phyloP scores from a whole-genome alignment of 2,888 invertebrate genomes.

The Rhaphigaster nebulosa region DNA sequence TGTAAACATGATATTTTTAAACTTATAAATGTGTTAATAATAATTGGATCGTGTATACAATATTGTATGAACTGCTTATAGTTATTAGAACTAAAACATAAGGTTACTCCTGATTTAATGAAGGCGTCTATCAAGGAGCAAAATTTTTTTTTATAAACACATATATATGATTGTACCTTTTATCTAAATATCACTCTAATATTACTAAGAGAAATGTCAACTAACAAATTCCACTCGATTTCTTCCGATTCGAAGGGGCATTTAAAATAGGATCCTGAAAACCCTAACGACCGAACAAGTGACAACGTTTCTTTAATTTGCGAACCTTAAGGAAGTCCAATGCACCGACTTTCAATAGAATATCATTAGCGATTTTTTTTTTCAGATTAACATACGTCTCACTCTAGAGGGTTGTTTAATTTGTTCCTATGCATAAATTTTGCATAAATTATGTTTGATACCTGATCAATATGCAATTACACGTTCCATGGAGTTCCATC shows the following conservation, averaged over 20 bases:
- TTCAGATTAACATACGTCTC: neutral
- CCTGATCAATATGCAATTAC: conserved; percentile 34
- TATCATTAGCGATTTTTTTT: neutral
- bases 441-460: conserved; percentile 12
- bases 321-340: neutral
- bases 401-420: conserved; percentile 5
- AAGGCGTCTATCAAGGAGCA: too few species aligned
- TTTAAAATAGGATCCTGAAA: neutral
- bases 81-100: too few species aligned
- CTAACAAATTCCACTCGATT: too few species aligned
- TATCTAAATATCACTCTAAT: too few species aligned
- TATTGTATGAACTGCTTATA: too few species aligned
- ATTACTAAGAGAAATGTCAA: too few species aligned
- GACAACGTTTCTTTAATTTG: neutral
- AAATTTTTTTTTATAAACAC: too few species aligned
- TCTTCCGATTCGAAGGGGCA: too few species aligned
- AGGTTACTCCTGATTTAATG: too few species aligned
- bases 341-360: neutral
- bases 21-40: too few species aligned
- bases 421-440: conserved; percentile 5
- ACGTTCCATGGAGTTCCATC: neutral
- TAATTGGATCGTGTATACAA: too few species aligned
- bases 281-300: neutral
- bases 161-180: too few species aligned
- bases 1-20: neutral